A percentile compares a stretch with the other conserved stretches of the same genome.
Evolutionary conservation across 2,888 invertebrate genomes (phyloP).

Genomic region (Smittia sp.): DNA sequence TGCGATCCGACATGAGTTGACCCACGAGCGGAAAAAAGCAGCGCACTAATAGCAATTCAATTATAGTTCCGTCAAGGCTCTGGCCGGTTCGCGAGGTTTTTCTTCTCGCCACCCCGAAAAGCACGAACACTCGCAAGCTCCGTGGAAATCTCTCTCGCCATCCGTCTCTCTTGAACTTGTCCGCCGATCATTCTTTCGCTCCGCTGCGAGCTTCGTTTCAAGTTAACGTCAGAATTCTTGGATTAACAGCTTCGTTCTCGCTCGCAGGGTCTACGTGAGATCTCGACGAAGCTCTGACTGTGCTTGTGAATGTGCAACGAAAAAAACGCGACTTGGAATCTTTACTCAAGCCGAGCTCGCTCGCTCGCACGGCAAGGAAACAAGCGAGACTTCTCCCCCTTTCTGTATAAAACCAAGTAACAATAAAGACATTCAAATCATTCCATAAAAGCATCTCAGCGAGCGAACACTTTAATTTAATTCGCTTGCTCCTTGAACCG

Average conservation of each 20-base stretch:
- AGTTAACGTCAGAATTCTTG: neutral
- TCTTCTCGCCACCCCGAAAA: neutral
- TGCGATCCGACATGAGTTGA: neutral
- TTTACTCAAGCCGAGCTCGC: conserved; percentile 15
- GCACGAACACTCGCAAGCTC: neutral
- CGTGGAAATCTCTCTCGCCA: no score
- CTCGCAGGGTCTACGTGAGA: conserved; percentile 17
- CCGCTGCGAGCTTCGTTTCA: no score
- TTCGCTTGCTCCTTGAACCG: conserved; percentile 26
- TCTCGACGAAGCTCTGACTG: neutral
- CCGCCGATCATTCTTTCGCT: no score
- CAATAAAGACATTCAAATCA: conserved; percentile 40
- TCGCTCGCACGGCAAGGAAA: conserved; percentile 28
- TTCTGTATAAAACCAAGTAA: conserved; percentile 35
- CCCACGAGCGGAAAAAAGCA: neutral
- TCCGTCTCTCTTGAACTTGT: no score
- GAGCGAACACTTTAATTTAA: conserved; percentile 9
- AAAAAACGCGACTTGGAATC: conserved; percentile 21
- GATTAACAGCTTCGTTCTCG: neutral
- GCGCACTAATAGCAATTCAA: neutral
- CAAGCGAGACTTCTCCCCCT: conserved; percentile 30
- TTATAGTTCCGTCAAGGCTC: neutral
- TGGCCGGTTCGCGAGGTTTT: conserved; percentile 9
- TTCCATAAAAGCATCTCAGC: conserved; percentile 36
- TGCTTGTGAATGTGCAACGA: neutral